phyloP scores from a whole-genome alignment of 2,888 invertebrate species.

The Lithodes maja region DNA sequence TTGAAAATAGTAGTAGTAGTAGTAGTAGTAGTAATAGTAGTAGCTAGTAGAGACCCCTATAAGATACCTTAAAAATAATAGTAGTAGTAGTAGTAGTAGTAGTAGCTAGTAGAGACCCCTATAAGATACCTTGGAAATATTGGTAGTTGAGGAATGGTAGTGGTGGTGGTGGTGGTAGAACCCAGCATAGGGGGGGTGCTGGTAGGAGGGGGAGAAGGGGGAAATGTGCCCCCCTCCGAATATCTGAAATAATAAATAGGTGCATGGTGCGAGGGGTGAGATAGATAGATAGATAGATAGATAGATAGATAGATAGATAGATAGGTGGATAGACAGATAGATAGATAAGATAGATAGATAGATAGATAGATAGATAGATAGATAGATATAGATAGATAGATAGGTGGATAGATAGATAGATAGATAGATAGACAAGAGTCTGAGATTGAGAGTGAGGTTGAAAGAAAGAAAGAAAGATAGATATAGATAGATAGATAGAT shows the following conservation, averaged over 20 bases:
- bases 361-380: slow-evolving; percentile 16
- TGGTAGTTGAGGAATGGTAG: slow-evolving; percentile 17
- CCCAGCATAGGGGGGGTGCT: not conserved
- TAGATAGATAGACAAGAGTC: not conserved
- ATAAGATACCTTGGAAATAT: not conserved
- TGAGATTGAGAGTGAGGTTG: not conserved
- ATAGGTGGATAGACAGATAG: not conserved
- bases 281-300: not conserved
- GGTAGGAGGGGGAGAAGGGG: slow-evolving; percentile 5
- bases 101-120: not conserved
- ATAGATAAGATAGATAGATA: not conserved
- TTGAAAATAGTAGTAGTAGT: not conserved
- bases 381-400: not conserved
- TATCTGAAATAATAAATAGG: not conserved
- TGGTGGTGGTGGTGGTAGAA: slow-evolving; percentile 20
- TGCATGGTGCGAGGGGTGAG: not conserved
- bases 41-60: not conserved
- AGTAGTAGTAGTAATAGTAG: not conserved
- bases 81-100: not conserved
- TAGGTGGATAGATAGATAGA: not conserved
- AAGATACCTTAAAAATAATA: not conserved
- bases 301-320: not conserved
- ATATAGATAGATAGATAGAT: not conserved
- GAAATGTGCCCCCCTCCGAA: not conserved
- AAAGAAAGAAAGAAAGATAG: not conserved